Evolutionary conservation across 2,797 vertebrate species (phyloP), one percentile per base, ranked within the genome.

Genomic region (Prionace glauca): DNA sequence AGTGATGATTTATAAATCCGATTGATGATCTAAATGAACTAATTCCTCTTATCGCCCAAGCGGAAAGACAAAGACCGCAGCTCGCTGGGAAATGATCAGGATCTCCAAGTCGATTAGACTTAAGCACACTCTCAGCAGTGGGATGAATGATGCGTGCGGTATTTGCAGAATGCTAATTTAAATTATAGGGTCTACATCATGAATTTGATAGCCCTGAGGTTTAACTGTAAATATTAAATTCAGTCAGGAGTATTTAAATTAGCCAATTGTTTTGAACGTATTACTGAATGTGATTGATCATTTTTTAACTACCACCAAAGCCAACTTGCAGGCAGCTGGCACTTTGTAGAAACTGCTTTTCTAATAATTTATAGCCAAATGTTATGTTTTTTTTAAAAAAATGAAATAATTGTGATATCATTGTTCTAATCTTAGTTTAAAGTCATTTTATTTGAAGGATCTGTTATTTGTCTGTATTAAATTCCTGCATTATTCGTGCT

Each of bases 1-100:
- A 98, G 98, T 97, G 98, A 98, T 99, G 98, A 98, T 98, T 99
- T 99, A 98, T 97, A 97, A 97, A 98, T 97, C 97, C 99, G 98
- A 99, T 99, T 98, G 98, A 99, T 99, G 98, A 98, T 96, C 98
- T 97, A 98, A 98, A 98, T 98, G 98, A 98, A 98, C 97, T 97
- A 97, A 98, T 98, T 99, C 97, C 98, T 98, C 98, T 97, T 98
- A 98, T 98, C 97, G 98, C 98, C 97, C 97, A 97, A 97, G 98
- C 97, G 97, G 98, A 98, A 99, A 98, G 98, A 98, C 97, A 98
- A 95, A 95, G 93, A 32, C 65, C 20, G 1, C 93, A 95, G 56
- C 93, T 74, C 26, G 29, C 71, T 95, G 93, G 71, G 93, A 95
- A 95, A 95, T 56, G 93, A 77, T 77, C 71, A 77, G 72, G 71